phyloP scores from a whole-genome alignment of 2,797 vertebrate genomes.

The Hyperoplus lanceolatus region DNA sequence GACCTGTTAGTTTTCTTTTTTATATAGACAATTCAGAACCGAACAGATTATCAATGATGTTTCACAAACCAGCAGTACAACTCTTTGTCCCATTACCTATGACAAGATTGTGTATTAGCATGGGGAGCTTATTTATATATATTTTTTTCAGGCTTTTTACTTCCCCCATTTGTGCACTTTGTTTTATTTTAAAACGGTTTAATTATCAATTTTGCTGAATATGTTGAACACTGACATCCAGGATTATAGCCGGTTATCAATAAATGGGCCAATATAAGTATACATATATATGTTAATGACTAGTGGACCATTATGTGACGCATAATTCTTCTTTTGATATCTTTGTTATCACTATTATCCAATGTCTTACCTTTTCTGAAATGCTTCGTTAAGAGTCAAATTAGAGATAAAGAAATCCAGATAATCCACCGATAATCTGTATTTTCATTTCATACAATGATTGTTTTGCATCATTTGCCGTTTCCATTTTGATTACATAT shows the following conservation, averaged over 20 bases:
- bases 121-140: constrained; percentile 58
- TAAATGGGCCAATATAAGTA: constrained; percentile 63
- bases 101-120: constrained; percentile 69
- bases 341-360: constrained; percentile 22
- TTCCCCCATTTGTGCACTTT: constrained; percentile 78
- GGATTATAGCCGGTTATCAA: constrained; percentile 55
- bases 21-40: background rate
- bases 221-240: constrained; percentile 68
- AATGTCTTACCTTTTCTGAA: constrained; percentile 50
- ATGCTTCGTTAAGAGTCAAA: constrained; percentile 63
- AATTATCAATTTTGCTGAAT: constrained; percentile 50
- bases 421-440: constrained; percentile 46
- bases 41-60: constrained; percentile 28
- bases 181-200: constrained; percentile 56
- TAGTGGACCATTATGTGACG: constrained; percentile 73
- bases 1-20: constrained; percentile 1
- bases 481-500: constrained; percentile 58
- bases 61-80: constrained; percentile 33
- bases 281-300: constrained; percentile 24
- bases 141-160: constrained; percentile 68
- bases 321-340: constrained; percentile 24
- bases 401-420: constrained; percentile 33
- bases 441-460: constrained; percentile 34
- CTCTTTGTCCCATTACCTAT: constrained; percentile 51
- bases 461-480: constrained; percentile 69